A percentile compares a stretch with the other conserved stretches of the same genome.
Conservation (phyloP, 1,140 invertebrate species). For the Drosophila pectinifera region DNA sequence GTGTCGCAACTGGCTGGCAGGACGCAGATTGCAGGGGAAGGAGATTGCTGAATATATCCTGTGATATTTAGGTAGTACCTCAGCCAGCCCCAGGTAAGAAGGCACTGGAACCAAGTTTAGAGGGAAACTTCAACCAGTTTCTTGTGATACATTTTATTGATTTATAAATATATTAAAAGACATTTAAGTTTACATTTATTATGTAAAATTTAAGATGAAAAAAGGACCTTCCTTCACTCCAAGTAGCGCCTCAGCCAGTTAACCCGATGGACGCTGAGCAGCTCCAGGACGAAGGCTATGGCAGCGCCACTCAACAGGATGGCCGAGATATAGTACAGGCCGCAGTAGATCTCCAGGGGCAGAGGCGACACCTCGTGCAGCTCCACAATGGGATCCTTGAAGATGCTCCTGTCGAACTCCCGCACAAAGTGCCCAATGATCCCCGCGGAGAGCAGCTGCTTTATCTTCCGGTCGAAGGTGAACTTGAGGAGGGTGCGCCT, state of each 20-base stretch:
- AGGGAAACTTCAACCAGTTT: too few species aligned
- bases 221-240: background rate
- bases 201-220: too few species aligned
- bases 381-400: background rate
- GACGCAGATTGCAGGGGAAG: conserved; percentile 28
- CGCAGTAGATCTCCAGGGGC: conserved; percentile 41
- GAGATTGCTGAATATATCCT: conserved; percentile 4
- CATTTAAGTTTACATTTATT: conserved; percentile 7
- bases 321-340: conserved; percentile 38
- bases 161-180: background rate
- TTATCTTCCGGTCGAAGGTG: conserved; percentile 65
- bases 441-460: conserved; percentile 59
- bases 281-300: conserved; percentile 44
- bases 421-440: conserved; percentile 52
- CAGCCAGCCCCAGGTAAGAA: too few species aligned
- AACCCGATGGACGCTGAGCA: conserved; percentile 35
- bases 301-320: conserved; percentile 26
- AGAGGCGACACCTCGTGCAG: conserved; percentile 16
- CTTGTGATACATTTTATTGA: background rate
- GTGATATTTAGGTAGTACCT: background rate
- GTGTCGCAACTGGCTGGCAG: too few species aligned
- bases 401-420: conserved; percentile 29
- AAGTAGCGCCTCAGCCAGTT: conserved; percentile 46
- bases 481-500: conserved; percentile 61
- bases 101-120: too few species aligned